A percentile compares a stretch with the other conserved stretches of the same genome.
Conservation (phyloP, 2,797 vertebrate species). For the Sebastiscus albofasciatus region DNA sequence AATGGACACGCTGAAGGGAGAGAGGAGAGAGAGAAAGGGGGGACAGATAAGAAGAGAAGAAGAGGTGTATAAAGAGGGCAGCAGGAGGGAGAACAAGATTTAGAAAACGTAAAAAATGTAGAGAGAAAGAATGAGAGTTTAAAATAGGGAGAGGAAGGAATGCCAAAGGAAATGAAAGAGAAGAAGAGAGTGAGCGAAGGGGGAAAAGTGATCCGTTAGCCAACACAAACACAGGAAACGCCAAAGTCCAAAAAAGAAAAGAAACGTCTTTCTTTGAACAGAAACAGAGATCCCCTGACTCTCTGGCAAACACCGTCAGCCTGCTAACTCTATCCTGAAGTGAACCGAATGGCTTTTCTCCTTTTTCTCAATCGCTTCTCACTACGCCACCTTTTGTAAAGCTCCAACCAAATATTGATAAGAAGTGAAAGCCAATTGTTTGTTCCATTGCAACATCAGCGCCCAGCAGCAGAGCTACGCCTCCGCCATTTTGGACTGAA, state of each 20-base stretch:
- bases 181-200: background rate
- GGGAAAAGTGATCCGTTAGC: constrained; percentile 12
- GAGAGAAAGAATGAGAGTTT: constrained; percentile 14
- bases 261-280: constrained; percentile 13
- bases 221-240: constrained; percentile 61
- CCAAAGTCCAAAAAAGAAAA: background rate
- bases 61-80: background rate
- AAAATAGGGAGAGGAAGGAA: constrained; percentile 24
- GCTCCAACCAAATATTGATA: too few relatives aligned
- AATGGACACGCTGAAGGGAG: constrained; percentile 54
- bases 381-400: too few relatives aligned
- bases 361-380: background rate
- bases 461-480: too few relatives aligned
- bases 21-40: background rate
- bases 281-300: constrained; percentile 3
- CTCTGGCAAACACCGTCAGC: background rate
- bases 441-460: too few relatives aligned
- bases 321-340: background rate
- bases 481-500: too few relatives aligned
- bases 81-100: background rate
- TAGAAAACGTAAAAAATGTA: constrained; percentile 1
- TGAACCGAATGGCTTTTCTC: background rate
- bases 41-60: background rate
- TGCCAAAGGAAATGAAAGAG: constrained; percentile 30
- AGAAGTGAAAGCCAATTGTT: too few relatives aligned